These are phyloP conservation scores for Agrypnia vestita DNA, from an alignment of 1,140 invertebrate genomes.

Conservation along the genomic window DNA sequence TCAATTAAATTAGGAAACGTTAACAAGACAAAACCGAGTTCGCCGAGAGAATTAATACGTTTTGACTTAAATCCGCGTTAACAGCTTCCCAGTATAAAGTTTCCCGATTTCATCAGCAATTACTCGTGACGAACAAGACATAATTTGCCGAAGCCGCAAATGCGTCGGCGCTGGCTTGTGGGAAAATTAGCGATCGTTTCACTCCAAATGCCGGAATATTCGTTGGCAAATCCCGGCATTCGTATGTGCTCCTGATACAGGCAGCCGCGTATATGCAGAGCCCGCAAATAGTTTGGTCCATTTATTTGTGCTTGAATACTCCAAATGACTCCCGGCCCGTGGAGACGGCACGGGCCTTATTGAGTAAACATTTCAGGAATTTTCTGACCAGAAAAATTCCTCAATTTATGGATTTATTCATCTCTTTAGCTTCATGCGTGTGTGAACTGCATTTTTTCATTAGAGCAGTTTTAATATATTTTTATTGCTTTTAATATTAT, in stretches of 20 bases:
- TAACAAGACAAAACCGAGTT: slow-evolving; percentile 14
- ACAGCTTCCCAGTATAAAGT: slow-evolving; percentile 12
- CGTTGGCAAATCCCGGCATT: slow-evolving; percentile 4
- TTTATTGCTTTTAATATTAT: too few species aligned
- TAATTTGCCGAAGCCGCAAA: slow-evolving; percentile 40
- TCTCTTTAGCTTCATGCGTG: too few species aligned
- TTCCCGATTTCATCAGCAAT: slow-evolving; percentile 40
- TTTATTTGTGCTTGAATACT: slow-evolving; percentile 2
- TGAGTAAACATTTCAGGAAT: too few species aligned
- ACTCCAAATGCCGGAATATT: slow-evolving; percentile 13
- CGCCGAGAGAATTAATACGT: neutral
- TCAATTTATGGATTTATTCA: too few species aligned
- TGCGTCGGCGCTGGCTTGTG: slow-evolving; percentile 32
- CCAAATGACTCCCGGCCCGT: too few species aligned
- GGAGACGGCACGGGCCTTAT: too few species aligned
- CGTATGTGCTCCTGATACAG: slow-evolving; percentile 16
- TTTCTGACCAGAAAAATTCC: too few species aligned
- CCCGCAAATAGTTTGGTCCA: slow-evolving; percentile 15
- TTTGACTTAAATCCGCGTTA: slow-evolving; percentile 26
- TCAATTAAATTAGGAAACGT: too few species aligned
- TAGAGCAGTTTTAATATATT: too few species aligned
- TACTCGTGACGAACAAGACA: slow-evolving; percentile 42
- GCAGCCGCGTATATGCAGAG: neutral
- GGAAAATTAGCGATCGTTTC: slow-evolving; percentile 40
- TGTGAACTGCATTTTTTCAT: too few species aligned